Evolutionary conservation across 1,140 invertebrate species (phyloP), one percentile per base, ranked within the genome.

Genomic region (Heliconius congener): DNA sequence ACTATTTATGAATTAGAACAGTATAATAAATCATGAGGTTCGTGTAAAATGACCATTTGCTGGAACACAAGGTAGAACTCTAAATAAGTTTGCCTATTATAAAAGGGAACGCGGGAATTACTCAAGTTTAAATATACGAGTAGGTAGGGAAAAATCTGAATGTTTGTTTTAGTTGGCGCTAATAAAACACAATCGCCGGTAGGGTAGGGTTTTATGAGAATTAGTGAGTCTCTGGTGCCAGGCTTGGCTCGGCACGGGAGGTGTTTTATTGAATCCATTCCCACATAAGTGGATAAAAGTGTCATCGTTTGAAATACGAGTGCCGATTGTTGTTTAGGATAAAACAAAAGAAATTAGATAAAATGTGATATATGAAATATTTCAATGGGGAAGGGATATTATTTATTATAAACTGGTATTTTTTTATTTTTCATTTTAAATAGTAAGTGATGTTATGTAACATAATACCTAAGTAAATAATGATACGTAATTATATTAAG

Each of bases 111-210:
- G 23, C 46, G 73, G 78, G 73, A 80, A 80, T 76, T 71, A 76
- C 50, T 52, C 78, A 74, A 70, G 42, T 34, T 52, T 77, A 79
- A 80, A 80, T 66, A 76, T 57, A 30, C 30, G 30, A 30, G 30
- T 30, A 74, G 60, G 71, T 34, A 57, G 46, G 74, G 52, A 77
- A 77, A 81, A 74, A 77, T 81, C 39, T 27, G 50, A 60, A 60
- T 74, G 55, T 77, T 81, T 81, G 39, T 70, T 78, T 73, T 78
- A 78, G 71, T 78, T 73, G 60, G 71, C 16, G 39, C 72, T 74
- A 80, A 74, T 81, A 77, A 77, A 81, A 80, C 75, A 81, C 75
- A 77, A 77, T 81, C 57, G 73, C 34, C 50, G 60, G 23, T 77
- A n/a, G 37, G 34, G 75, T 78, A 71, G 71, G 46, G 42, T 71